A percentile compares a stretch with the other conserved stretches of the same genome.
Conservation (phyloP, 2,113 vertebrate species). For the Dolichotis patagonum region DNA sequence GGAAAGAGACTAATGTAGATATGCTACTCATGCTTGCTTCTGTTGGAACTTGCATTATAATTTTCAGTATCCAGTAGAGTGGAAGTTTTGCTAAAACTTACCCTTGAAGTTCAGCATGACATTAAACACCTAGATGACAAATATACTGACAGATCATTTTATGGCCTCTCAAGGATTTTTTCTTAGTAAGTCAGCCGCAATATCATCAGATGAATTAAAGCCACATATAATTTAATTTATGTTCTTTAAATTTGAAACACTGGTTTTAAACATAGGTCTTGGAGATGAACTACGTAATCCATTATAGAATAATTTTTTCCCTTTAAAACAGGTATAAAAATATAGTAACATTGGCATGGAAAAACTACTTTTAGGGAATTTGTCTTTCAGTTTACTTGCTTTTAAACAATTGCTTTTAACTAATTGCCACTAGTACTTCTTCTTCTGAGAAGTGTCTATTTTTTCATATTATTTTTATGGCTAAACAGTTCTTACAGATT, state of each 20-base stretch:
- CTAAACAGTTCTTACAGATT: neutral
- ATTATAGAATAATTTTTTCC: neutral
- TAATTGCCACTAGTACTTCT: neutral
- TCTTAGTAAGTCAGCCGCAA: slow-evolving; percentile 27
- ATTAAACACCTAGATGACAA: slow-evolving; percentile 8
- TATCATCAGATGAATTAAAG: slow-evolving; percentile 33
- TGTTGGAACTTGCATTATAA: neutral
- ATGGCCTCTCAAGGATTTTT: neutral
- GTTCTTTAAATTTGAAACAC: slow-evolving; percentile 43
- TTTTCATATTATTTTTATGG: neutral
- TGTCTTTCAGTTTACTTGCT: neutral
- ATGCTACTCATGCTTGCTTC: neutral
- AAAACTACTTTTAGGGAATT: neutral
- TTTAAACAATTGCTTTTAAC: neutral
- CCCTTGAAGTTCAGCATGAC: slow-evolving; percentile 11
- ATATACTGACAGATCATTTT: slow-evolving; percentile 40
- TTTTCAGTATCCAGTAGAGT: neutral
- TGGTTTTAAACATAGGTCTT: slow-evolving; percentile 13
- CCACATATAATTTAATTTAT: slow-evolving; percentile 58
- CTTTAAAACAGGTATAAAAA: neutral
- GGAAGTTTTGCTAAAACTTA: slow-evolving; percentile 52
- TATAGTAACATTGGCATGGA: neutral
- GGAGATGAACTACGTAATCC: slow-evolving; percentile 30
- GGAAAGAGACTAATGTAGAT: neutral
- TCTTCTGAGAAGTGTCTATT: neutral